Evolutionary conservation across 2,113 vertebrate species (phyloP), one percentile per base, ranked within the genome.

Genomic region (Oenanthe melanoleuca): DNA sequence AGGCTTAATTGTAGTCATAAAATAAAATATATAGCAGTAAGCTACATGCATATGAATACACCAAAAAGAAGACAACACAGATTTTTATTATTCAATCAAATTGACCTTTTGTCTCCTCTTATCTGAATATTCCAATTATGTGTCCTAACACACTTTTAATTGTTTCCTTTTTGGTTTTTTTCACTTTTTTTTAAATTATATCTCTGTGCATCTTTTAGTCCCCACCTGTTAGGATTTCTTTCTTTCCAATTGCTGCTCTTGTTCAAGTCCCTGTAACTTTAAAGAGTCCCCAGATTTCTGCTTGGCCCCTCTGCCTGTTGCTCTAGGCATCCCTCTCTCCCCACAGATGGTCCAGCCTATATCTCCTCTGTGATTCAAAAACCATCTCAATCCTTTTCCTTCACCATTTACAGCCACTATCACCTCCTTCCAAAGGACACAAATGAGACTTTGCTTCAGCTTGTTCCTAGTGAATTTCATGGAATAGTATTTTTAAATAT

Each of bases 401-500:
- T 84, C 29, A 55, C 26, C 31, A 40, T 40, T 55, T 74, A 20
- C 60, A 77, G 38, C 21, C 59, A 49, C 49, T 64, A 29, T 29
- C 77, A 92, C 17, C n/a, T 87, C 61, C n/a, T 90, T 91, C 56
- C 37, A 86, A 89, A 61, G 42, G 42, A 66, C n/a, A 88, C 8
- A 86, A 86, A 87, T 8, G 3, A 89, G 63, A 44, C 79, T 93
- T 91, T 2, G 2, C 79, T 49, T 90, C 63, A 75, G 73, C 42
- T 73, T 82, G 53, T 59, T 93, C 49, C 87, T 60, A 31, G 42
- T 70, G 88, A 94, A 93, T 88, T 89, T 94, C 60, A 86, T 78
- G 89, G 80, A 94, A 86, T 49, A 88, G 95, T 86, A 78, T 86
- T 86, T 95, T 95, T 78, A 96, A 92, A 83, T 78, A 60, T 50